Percentiles rank a stretch among this genome's conserved stretches.
Evolutionary conservation across 2,797 vertebrate genomes (phyloP).

Genomic region (Pyrocephalus nanus): DNA sequence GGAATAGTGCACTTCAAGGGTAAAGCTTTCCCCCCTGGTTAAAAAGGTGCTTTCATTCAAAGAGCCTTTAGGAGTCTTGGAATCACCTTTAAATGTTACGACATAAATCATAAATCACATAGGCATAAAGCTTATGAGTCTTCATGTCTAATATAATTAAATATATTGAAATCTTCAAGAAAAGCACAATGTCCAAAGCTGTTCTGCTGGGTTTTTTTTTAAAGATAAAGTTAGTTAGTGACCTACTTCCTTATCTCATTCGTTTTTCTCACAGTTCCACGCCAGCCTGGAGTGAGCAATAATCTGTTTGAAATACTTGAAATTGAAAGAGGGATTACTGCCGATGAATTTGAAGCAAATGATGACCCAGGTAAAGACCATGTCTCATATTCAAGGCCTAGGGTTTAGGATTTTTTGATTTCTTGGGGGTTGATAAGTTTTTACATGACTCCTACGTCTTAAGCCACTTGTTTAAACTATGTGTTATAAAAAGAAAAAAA

Average conservation of each 20-base stretch:
- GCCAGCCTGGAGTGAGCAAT: conserved; percentile 86
- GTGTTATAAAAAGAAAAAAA: background rate
- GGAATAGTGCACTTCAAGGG: background rate
- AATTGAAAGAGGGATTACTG: conserved; percentile 93
- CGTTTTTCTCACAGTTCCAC: conserved; percentile 83
- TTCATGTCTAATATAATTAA: background rate
- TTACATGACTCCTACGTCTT: background rate
- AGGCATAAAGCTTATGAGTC: background rate
- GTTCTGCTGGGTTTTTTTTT: background rate
- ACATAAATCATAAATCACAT: background rate
- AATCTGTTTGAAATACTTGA: conserved; percentile 86
- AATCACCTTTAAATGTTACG: background rate
- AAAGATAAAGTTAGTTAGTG: conserved; percentile 13
- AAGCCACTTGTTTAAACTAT: background rate
- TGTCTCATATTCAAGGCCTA: background rate
- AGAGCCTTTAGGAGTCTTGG: background rate
- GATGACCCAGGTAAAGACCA: conserved; percentile 88
- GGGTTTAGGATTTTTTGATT: background rate
- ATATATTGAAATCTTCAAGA: background rate
- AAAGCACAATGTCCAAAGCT: background rate
- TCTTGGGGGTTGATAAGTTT: background rate
- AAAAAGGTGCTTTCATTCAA: background rate
- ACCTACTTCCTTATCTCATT: background rate
- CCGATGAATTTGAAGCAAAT: conserved; percentile 83
- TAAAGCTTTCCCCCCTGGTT: background rate